Conservation (phyloP, 2,113 vertebrate species). For the Vidua chalybeata region DNA sequence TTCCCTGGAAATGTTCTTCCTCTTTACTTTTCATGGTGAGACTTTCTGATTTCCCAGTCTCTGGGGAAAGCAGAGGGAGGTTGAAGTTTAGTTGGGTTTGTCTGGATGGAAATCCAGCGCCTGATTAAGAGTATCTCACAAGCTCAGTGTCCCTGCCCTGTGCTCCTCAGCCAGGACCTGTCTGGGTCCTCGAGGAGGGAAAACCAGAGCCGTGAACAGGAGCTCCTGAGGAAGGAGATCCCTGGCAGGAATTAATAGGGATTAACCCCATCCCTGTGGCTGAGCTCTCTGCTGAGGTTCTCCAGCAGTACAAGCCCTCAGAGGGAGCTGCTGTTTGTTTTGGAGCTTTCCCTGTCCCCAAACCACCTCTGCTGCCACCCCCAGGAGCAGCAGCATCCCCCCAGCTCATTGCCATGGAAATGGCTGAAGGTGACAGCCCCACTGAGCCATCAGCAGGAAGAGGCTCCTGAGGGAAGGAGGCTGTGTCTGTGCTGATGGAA, state of each 20-base stretch:
- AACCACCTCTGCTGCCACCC: background rate
- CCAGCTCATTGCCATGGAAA: conserved; percentile 60
- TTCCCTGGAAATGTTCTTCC: background rate
- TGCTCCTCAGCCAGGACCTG: background rate
- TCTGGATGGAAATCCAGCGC: background rate
- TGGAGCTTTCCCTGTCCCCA: background rate
- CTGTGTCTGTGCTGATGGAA: background rate
- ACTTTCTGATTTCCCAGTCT: background rate
- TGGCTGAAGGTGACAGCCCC: conserved; percentile 49
- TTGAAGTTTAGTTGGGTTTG: background rate
- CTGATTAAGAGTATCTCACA: background rate
- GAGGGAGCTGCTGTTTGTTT: background rate
- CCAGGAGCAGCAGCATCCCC: conserved; percentile 10
- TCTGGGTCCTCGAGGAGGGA: background rate
- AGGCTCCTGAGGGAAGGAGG: background rate
- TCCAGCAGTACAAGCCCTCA: background rate
- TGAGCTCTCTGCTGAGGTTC: background rate
- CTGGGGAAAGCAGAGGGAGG: background rate
- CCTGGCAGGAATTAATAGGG: background rate
- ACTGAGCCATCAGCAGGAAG: conserved; percentile 1
- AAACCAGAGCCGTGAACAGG: background rate
- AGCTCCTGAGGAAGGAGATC: background rate
- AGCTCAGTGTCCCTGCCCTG: background rate
- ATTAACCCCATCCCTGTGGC: background rate
- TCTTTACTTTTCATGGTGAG: background rate